phyloP scores from a whole-genome alignment of 2,113 vertebrate genomes.

The Macrotus californicus region DNA sequence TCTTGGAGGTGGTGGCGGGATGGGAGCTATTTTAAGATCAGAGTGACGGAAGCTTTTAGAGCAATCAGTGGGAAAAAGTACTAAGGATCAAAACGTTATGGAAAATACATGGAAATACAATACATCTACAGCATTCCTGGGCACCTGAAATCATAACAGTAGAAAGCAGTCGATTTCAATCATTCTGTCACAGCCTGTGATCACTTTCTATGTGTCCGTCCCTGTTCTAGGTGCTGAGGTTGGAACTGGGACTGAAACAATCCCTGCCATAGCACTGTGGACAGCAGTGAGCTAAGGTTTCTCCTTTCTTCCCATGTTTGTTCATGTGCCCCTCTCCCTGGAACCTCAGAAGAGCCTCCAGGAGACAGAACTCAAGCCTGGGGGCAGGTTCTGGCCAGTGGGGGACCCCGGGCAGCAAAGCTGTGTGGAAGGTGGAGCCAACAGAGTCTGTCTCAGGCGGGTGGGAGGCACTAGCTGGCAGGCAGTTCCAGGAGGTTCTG shows the following conservation, averaged over 20 bases:
- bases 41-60: neutral
- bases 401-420: neutral
- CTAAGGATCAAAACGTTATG: neutral
- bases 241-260: neutral
- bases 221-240: neutral
- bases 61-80: neutral
- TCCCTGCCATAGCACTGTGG: too few relatives aligned
- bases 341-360: neutral
- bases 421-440: fast-evolving
- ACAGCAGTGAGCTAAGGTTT: neutral
- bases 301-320: neutral
- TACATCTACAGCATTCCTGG: neutral
- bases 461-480: neutral
- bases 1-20: neutral
- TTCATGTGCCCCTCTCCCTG: neutral
- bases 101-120: neutral
- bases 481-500: neutral
- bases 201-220: neutral
- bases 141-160: neutral
- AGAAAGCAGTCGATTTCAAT: neutral
- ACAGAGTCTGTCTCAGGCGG: neutral
- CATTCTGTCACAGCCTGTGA: neutral
- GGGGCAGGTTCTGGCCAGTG: neutral
- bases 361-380: neutral
- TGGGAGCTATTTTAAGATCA: neutral